Conservation (phyloP, 2,797 vertebrate genomes). For the Danionella dracula region DNA sequence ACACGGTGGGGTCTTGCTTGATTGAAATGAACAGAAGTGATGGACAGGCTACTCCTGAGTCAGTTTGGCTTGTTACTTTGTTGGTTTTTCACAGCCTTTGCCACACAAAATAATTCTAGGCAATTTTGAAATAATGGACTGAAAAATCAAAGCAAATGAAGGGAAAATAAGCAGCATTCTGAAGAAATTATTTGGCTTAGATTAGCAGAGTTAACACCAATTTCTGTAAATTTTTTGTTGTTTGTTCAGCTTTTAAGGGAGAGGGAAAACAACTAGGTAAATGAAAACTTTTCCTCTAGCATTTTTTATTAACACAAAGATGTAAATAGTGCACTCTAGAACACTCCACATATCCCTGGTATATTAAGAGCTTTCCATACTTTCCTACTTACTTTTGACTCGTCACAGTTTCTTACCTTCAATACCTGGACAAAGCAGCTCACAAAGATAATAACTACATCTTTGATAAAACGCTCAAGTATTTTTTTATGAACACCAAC, state of each 20-base stretch:
- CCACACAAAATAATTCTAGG: constrained; percentile 23
- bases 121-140: constrained; percentile 30
- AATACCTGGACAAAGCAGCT: too few relatives aligned
- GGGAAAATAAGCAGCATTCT: neutral
- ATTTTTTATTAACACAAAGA: too few relatives aligned
- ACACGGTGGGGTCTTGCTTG: constrained; percentile 13
- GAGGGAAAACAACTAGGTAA: too few relatives aligned
- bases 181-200: neutral
- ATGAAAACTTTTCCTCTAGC: neutral
- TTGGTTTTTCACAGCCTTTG: constrained; percentile 34
- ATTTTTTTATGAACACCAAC: too few relatives aligned
- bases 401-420: too few relatives aligned
- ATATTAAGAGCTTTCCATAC: too few relatives aligned
- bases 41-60: constrained; percentile 19
- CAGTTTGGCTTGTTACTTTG: constrained; percentile 26
- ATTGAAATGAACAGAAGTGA: constrained; percentile 22
- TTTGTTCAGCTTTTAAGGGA: neutral
- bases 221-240: neutral
- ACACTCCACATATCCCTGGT: too few relatives aligned
- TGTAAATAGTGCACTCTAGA: too few relatives aligned
- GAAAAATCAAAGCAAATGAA: constrained; percentile 7
- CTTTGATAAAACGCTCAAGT: too few relatives aligned
- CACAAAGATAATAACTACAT: too few relatives aligned
- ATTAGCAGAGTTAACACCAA: neutral
- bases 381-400: too few relatives aligned